Percentiles rank a stretch among this genome's conserved stretches.
Evolutionary conservation across 2,113 vertebrate genomes (phyloP).

Genomic region (Ailurus styani): DNA sequence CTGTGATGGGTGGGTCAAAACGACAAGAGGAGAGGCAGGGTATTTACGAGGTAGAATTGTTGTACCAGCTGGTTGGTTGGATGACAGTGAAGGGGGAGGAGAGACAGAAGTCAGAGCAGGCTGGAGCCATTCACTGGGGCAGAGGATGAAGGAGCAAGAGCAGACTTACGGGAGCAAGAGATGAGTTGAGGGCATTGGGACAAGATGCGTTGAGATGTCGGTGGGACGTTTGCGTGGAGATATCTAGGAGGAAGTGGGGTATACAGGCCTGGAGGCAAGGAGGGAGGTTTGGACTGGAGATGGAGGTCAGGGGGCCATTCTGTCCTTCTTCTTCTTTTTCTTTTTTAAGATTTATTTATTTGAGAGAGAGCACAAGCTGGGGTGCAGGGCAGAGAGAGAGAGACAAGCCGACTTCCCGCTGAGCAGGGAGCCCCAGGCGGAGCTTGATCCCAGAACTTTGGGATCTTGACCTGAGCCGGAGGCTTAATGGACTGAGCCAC

Average conservation of each 20-base stretch:
- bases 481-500: neutral
- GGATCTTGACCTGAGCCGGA: neutral
- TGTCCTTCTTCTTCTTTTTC: neutral
- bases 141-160: neutral
- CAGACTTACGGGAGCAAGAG: neutral
- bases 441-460: neutral
- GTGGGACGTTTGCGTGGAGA: neutral
- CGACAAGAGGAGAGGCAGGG: neutral
- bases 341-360: neutral
- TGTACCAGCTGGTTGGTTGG: neutral
- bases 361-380: neutral
- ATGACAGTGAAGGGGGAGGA: neutral
- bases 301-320: neutral
- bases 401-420: neutral
- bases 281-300: neutral
- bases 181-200: neutral
- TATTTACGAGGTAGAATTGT: neutral
- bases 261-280: neutral
- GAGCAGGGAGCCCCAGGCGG: neutral
- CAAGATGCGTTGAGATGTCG: neutral
- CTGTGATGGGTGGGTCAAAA: neutral
- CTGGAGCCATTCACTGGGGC: neutral
- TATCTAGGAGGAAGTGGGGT: neutral
- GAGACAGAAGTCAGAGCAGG: neutral
- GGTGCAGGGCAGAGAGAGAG: neutral